These are phyloP conservation scores for Passerina amoena DNA, from an alignment of 2,113 vertebrate species.

Conservation along the genomic window DNA sequence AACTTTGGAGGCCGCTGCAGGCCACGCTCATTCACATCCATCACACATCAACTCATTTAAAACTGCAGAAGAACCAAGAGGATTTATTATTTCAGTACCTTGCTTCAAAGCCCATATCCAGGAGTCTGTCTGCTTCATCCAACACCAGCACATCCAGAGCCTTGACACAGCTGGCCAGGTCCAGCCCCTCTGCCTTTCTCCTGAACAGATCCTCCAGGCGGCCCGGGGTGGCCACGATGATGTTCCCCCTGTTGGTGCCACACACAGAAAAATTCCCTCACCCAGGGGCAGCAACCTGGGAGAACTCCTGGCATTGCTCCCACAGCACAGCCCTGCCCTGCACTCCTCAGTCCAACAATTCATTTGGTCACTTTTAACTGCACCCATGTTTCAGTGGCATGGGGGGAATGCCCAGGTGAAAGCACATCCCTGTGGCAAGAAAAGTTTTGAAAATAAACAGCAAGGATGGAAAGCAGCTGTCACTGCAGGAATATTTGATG, in stretches of 20 bases:
- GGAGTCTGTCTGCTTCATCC: constrained; percentile 92
- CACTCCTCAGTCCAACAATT: neutral
- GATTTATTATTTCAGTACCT: constrained; percentile 73
- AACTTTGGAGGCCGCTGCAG: neutral
- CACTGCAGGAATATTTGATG: neutral
- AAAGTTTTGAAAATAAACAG: neutral
- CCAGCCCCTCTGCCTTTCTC: constrained; percentile 88
- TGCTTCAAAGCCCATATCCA: constrained; percentile 96
- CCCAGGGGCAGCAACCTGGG: rapidly evolving
- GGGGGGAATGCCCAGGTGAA: neutral
- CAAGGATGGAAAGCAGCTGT: neutral
- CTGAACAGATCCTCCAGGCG: constrained; percentile 96
- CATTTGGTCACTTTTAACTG: neutral
- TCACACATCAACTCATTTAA: neutral
- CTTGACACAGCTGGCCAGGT: constrained; percentile 82
- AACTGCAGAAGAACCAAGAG: neutral
- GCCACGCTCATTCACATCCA: rapidly evolving
- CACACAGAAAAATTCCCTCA: neutral
- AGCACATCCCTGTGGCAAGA: neutral
- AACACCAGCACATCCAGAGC: constrained; percentile 91
- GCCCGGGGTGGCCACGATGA: constrained; percentile 90
- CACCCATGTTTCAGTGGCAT: rapidly evolving
- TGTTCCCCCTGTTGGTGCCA: constrained; percentile 81
- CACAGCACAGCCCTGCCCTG: neutral
- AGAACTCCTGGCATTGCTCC: rapidly evolving